Evolutionary conservation across 2,113 vertebrate genomes (phyloP), one percentile per base, ranked within the genome.

Genomic region (Merops nubicus): DNA sequence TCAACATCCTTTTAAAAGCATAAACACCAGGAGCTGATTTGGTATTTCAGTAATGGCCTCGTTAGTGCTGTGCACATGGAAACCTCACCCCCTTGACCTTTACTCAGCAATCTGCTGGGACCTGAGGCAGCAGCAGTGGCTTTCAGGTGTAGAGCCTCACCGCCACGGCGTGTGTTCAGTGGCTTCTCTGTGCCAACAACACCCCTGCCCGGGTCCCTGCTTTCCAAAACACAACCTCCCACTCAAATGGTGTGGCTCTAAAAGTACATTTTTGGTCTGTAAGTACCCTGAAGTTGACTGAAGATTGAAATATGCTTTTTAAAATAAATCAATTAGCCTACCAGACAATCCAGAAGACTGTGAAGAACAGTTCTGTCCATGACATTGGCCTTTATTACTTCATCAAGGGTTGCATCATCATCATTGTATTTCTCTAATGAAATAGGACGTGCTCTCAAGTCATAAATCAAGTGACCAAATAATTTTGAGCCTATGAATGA

Each of bases 1-100:
- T 72, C 88, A 91, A 54, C 82, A 93, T 57, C 38, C 80, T 86
- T 91, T 78, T 79, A 93, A 78, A 85, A 60, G 69, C 0, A 0
- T 57, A 87, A 95, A 96, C 93, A 94, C 34, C 45, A 40, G 18
- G 43, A 88, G 36, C 1, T 0, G 42, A 12, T 28, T 54, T 40
- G 15, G 33, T 48, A 45, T 89, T 86, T 88, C 93, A 91, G 68
- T 91, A 81, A 95, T 26, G 25, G 43, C 56, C 85, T 93, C 68
- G 51, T 93, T 93, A 95, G 81, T 33, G 79, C 43, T 45, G 36
- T n/a, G 34, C 65, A 64, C 68, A 64, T 72, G 73, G 83, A 95
- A 96, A 93, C 80, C 80, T 4, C 86, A 72, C 64, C 83, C 89
- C 76, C 85, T 93, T 86, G 79, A 95, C 91, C 88, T 96, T 92